These are phyloP conservation scores for Cryptophagus acutangulus DNA, from an alignment of 2,888 invertebrate species.

Conservation along the genomic window DNA sequence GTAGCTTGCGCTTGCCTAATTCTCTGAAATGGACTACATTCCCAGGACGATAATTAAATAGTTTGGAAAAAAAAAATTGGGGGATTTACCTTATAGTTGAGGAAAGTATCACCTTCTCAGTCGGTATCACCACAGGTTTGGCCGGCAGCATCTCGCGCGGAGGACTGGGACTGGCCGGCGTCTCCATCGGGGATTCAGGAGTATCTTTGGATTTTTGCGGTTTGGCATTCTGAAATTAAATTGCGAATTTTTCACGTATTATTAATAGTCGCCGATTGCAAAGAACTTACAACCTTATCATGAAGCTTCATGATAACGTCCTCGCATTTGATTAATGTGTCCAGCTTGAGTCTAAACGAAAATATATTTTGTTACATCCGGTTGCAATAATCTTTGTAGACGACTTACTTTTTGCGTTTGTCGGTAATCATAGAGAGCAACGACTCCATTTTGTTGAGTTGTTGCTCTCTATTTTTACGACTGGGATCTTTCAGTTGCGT, in stretches of 20 bases:
- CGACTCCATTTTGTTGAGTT: constrained; percentile 60
- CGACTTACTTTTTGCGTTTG: constrained; percentile 56
- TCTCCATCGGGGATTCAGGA: constrained; percentile 25
- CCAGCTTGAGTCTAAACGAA: constrained; percentile 58
- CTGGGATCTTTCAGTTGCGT: constrained; percentile 55
- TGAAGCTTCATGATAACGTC: constrained; percentile 63
- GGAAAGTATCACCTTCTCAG: constrained; percentile 38
- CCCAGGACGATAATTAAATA: no score
- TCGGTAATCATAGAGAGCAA: constrained; percentile 58
- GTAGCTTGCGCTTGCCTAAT: no score
- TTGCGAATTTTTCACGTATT: not conserved
- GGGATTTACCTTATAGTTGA: no score
- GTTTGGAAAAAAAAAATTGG: no score
- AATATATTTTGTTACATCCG: not conserved
- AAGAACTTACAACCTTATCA: constrained; percentile 57
- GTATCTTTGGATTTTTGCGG: not conserved
- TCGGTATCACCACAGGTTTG: constrained; percentile 48
- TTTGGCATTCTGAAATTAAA: not conserved
- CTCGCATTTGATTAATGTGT: constrained; percentile 64
- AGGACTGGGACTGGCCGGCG: constrained; percentile 51
- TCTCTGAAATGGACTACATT: no score
- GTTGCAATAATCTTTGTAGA: not conserved
- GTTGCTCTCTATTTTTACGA: constrained; percentile 52
- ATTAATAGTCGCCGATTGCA: not conserved
- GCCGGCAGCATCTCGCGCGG: constrained; percentile 39